Evolutionary conservation across 2,888 invertebrate species (phyloP).

Genomic region (Rhagophthalmus giganteus): DNA sequence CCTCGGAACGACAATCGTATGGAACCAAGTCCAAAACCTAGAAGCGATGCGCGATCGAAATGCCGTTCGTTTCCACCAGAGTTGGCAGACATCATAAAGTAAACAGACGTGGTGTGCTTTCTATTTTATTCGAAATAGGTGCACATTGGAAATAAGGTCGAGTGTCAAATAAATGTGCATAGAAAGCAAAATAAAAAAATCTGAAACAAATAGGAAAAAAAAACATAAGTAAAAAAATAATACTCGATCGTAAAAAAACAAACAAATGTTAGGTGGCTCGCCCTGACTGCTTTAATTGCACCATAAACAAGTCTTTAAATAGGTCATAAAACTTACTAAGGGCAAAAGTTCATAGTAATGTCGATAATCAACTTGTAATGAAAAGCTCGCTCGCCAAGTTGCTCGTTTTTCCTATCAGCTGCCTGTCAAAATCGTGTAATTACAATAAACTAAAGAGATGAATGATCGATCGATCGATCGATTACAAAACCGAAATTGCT

Average conservation of each 20-base stretch:
- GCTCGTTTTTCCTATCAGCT: background rate
- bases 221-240: conserved; percentile 10
- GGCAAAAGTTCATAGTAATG: no score
- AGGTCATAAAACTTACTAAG: no score
- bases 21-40: conserved; percentile 38
- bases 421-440: no score
- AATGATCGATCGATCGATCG: no score
- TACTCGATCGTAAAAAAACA: conserved; percentile 2
- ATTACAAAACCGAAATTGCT: no score
- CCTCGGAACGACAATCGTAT: conserved; percentile 50
- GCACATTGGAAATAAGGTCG: conserved; percentile 1
- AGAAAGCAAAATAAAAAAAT: conserved; percentile 27
- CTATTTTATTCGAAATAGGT: background rate
- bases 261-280: no score
- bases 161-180: conserved; percentile 11
- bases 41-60: conserved; percentile 48
- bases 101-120: background rate
- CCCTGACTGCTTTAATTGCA: no score
- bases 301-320: background rate
- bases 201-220: conserved; percentile 21
- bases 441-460: no score
- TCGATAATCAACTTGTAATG: no score
- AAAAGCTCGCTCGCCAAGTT: no score
- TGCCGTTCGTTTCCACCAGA: conserved; percentile 50
- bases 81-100: conserved; percentile 46